These are phyloP conservation scores for Pammene fasciana DNA, from an alignment of 2,888 invertebrate species.

Conservation along the genomic window DNA sequence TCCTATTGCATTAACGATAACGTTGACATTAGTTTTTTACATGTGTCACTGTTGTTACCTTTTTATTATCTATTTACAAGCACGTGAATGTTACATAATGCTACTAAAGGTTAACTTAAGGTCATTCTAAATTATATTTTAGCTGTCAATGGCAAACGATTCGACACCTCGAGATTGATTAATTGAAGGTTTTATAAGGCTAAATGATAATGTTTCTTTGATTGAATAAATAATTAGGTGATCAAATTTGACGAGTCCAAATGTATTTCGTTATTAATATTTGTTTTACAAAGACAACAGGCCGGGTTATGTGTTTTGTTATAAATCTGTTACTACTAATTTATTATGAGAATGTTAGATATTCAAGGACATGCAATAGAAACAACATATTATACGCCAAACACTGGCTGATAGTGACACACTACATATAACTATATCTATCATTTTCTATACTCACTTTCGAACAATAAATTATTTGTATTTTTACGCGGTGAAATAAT, in stretches of 20 bases:
- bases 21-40: background rate
- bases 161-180: conserved; percentile 7
- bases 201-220: conserved; percentile 11
- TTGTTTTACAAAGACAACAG: too few species aligned
- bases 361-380: too few species aligned
- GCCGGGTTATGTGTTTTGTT: too few species aligned
- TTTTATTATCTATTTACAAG: background rate
- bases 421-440: too few species aligned
- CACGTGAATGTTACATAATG: conserved; percentile 31
- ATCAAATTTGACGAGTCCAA: background rate
- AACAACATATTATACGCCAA: too few species aligned
- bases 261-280: background rate
- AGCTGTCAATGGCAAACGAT: conserved; percentile 21
- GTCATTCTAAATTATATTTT: conserved; percentile 30
- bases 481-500: too few species aligned
- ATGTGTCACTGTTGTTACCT: background rate
- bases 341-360: too few species aligned
- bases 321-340: too few species aligned
- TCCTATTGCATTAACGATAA: background rate
- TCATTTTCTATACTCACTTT: too few species aligned
- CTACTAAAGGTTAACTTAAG: conserved; percentile 33
- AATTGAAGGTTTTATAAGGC: conserved; percentile 10
- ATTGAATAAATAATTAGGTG: conserved; percentile 3
- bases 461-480: too few species aligned
- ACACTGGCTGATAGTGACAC: too few species aligned